Evolutionary conservation across 2,888 invertebrate species (phyloP), one percentile per base, ranked within the genome.

Genomic region (Drosophila anomalata): DNA sequence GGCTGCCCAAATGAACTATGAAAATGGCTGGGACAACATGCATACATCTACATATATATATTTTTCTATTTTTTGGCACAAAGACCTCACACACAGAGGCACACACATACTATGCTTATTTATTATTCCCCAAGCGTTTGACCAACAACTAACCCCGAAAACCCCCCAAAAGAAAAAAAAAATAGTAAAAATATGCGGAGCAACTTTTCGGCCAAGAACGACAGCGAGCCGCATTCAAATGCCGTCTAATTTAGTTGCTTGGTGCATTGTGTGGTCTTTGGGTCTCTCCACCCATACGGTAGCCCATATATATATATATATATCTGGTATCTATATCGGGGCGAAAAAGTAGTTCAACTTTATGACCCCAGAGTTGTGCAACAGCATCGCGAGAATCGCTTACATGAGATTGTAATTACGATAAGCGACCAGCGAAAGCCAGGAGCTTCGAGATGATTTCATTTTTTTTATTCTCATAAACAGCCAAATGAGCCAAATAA

Each of bases 401-500:
- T 79, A 85, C 88, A 85, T 78, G 86, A 87, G 89, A 85, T 85
- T 82, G 89, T 85, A 88, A 86, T 86, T 86, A 88, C 88, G 85
- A 89, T 86, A 86, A 87, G 82, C 76, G 84, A 73, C 41, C 51
- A 77, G 61, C 68, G 75, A 75, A 69, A 80, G 71, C 79, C 79
- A 79, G 76, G 74, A 79, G 82, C 72, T 74, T 12, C 24, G 42
- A 62, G 65, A 66, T 78, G 79, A 66, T 66, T 75, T 72, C 75
- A 41, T 41, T n/a, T 41, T 41, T 41, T 41, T 41, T 12, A 65
- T 72, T 74, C 81, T 81, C 78, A 80, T 87, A 83, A 88, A 78
- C 87, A 76, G 85, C 82, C 88, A 88, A 89, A 87, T 87, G 85
- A 85, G 89, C 85, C 85, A 85, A 88, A 89, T 85, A 85, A 85